phyloP scores from a whole-genome alignment of 2,113 vertebrate species.

The Herpetotheres cachinnans region DNA sequence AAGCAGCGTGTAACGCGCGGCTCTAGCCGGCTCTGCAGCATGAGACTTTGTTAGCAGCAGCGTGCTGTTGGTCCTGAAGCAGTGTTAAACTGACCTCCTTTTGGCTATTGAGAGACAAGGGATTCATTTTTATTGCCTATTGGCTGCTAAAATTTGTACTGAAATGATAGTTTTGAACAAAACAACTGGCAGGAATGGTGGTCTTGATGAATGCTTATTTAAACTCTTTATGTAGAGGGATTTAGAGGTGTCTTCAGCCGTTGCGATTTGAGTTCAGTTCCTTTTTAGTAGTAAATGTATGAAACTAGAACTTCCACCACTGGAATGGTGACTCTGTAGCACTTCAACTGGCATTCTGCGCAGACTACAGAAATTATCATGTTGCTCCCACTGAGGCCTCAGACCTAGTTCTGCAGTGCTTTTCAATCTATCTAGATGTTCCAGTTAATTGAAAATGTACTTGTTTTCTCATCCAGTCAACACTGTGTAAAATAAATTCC shows the following conservation, averaged over 20 bases:
- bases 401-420: neutral
- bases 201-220: neutral
- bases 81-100: neutral
- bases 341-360: neutral
- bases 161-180: neutral
- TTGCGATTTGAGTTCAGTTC: neutral
- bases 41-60: fast-evolving
- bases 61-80: neutral
- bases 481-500: neutral
- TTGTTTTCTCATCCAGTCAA: neutral
- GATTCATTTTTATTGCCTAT: neutral
- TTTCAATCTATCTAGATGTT: neutral
- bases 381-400: neutral
- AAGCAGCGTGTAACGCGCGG: fast-evolving
- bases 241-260: neutral
- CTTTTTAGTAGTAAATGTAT: neutral
- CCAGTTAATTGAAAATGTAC: neutral
- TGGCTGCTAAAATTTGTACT: neutral
- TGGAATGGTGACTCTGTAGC: neutral
- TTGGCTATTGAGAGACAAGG: neutral
- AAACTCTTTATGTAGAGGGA: neutral
- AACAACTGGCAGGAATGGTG: neutral
- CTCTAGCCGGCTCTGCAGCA: too few species aligned
- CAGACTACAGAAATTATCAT: neutral
- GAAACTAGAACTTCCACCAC: neutral